Percentiles rank a stretch among this genome's conserved stretches.
Conservation (phyloP, 2,113 vertebrate species). For the Dasyornis broadbenti region DNA sequence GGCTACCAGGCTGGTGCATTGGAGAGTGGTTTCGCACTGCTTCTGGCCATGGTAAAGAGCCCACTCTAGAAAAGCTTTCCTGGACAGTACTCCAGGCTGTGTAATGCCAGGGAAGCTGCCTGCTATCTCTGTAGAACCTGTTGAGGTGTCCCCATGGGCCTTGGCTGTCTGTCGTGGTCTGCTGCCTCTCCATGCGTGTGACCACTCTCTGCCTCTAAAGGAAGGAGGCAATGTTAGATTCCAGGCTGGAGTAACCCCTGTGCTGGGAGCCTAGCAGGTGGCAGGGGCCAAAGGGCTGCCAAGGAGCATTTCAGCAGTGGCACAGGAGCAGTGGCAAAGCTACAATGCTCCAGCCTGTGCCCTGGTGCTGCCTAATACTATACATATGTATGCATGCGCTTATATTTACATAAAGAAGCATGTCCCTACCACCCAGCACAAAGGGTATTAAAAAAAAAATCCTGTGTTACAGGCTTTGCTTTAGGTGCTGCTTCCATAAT, state of each 20-base stretch:
- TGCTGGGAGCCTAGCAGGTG: not conserved
- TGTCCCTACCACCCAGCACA: not conserved
- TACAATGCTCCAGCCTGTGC: not conserved
- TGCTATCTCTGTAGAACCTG: not conserved
- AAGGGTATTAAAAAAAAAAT: not conserved
- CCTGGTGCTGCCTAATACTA: not conserved
- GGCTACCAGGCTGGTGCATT: accelerated
- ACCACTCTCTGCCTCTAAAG: not conserved
- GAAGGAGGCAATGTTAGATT: accelerated
- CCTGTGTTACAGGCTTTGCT: accelerated
- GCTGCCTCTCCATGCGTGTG: accelerated
- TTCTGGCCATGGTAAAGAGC: not conserved
- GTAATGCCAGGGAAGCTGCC: not conserved
- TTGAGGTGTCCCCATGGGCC: not conserved
- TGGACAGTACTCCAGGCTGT: not conserved
- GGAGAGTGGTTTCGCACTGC: not conserved
- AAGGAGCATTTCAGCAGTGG: not conserved
- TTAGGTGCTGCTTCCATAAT: not conserved
- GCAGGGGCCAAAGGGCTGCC: not conserved
- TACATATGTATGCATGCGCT: too few relatives aligned
- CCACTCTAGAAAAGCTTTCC: not conserved
- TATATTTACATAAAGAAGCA: accelerated
- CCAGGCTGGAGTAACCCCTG: not conserved
- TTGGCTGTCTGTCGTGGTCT: accelerated
- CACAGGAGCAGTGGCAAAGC: not conserved